A percentile compares a stretch with the other conserved stretches of the same genome.
Evolutionary conservation across 2,797 vertebrate genomes (phyloP).

Genomic region (Pelobates cultripes): DNA sequence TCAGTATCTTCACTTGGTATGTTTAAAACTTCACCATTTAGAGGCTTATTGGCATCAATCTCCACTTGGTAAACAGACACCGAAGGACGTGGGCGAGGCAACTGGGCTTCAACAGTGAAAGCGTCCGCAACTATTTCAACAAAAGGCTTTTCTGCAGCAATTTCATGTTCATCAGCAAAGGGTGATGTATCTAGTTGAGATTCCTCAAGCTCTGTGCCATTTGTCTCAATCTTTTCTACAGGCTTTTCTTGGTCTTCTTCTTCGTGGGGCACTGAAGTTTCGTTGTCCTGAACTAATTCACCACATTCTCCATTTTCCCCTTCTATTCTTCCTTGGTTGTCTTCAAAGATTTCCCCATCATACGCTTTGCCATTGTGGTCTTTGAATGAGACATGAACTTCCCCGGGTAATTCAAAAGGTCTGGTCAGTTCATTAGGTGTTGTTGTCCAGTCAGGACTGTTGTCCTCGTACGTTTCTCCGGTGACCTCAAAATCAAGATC

Average conservation of each 20-base stretch:
- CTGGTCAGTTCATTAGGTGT: constrained; percentile 22
- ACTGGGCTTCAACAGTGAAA: constrained; percentile 20
- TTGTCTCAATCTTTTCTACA: constrained; percentile 12
- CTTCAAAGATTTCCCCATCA: constrained; percentile 15
- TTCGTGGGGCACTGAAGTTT: neutral
- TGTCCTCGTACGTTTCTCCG: neutral
- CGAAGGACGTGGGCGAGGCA: constrained; percentile 24
- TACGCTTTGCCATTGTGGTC: constrained; percentile 25
- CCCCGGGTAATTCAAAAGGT: neutral
- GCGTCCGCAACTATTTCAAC: constrained; percentile 17
- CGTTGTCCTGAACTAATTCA: constrained; percentile 26
- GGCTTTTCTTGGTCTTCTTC: neutral
- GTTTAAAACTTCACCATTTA: constrained; percentile 41
- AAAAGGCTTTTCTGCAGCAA: neutral
- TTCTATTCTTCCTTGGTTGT: constrained; percentile 33
- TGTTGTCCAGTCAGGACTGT: constrained; percentile 15
- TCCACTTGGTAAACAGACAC: constrained; percentile 59
- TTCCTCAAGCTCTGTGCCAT: constrained; percentile 6
- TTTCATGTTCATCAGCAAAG: neutral
- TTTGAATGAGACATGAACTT: neutral
- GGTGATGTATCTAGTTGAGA: neutral
- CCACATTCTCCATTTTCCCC: constrained; percentile 58
- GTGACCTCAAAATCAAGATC: constrained; percentile 5
- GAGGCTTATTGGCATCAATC: constrained; percentile 55
- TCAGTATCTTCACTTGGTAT: constrained; percentile 7